Base-by-base conservation (phyloP, 2,797 vertebrate genomes). In the Girardinus metallicus region DNA sequence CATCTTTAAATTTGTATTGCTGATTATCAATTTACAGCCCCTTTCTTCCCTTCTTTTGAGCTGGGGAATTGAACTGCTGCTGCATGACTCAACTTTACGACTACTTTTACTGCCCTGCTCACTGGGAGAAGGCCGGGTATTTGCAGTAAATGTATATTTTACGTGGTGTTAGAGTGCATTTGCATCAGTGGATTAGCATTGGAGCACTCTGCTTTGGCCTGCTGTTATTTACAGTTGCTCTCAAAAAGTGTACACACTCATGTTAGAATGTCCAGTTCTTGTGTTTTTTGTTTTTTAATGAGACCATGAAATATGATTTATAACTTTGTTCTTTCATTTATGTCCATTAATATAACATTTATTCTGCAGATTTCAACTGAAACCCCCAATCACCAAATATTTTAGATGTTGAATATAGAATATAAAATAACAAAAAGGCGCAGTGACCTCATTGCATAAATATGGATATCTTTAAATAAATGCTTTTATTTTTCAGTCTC, bases 1-100 rank as follows among this genome's bases (percentile, higher is more conserved):
- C 87, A 86, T 88, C 86, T 89, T 83, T 77, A 76, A 91, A 89
- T 94, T 91, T 93, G 92, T 86, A 88, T 89, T 88, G 86, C 90
- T 87, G 88, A 93, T 93, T 91, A 92, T 91, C 85, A 83, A 91
- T 94, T 93, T 93, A 89, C 81, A 79, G 78, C 74, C 81, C 79
- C 13, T 46, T 86, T 85, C 79, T 88, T 87, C 78, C 80, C 71
- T 80, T 83, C 74, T 74, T 76, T 76, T 80, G 34, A 74, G 57
- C 78, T 78, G 83, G 85, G 80, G 83, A 87, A 75, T 85, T 74
- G 80, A 83, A 62, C 83, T 46, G 76, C 79, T 23, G 84, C 72
- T 18, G 84, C 91, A 89, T 95, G 86, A 90, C 86, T 90, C 95
- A 94, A 91, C 90, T 95, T 95, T 94, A 95, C 84, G 86, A 90